Conservation (phyloP, 2,113 vertebrate species). For the Apus apus region DNA sequence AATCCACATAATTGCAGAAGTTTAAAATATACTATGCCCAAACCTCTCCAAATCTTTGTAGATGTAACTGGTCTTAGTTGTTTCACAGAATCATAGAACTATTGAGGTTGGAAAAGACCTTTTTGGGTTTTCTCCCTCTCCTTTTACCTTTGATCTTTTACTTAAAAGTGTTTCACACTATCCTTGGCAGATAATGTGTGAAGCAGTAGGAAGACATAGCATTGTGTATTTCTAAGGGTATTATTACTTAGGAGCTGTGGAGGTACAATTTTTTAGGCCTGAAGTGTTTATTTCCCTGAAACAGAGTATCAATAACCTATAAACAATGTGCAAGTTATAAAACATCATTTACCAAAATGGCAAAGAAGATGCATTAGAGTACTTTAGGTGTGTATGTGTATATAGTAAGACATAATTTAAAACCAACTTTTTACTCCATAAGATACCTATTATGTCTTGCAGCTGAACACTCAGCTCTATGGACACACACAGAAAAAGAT, state of each 20-base stretch:
- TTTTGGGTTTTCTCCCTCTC: background rate
- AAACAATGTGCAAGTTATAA: background rate
- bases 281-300: background rate
- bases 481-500: background rate
- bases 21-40: background rate
- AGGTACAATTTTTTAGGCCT: background rate
- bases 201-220: background rate
- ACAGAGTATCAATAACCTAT: background rate
- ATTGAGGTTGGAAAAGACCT: too few relatives aligned
- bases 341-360: background rate
- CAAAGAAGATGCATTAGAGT: background rate
- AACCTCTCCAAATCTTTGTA: background rate
- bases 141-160: background rate
- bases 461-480: background rate
- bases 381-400: background rate
- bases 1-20: background rate
- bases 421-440: background rate
- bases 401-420: background rate
- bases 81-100: background rate
- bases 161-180: background rate
- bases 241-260: background rate
- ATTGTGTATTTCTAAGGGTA: background rate
- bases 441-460: background rate
- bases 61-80: background rate
- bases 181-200: background rate